Base-by-base conservation (phyloP, 1,140 invertebrate species). In the Atta colombica region DNA sequence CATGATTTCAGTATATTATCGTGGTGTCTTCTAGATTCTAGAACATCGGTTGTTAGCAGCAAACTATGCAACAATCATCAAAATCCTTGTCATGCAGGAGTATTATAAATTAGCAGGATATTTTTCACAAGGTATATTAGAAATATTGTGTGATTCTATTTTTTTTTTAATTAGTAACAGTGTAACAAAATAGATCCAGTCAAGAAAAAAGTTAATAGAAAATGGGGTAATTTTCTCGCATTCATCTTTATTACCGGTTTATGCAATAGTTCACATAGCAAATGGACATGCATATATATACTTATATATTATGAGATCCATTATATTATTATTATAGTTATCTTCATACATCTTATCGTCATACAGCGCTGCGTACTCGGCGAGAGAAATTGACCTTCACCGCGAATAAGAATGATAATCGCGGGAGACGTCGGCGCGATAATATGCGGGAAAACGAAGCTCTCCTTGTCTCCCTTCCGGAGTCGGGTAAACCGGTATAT, bases 401-500 rank as follows among this genome's bases (percentile, higher is more conserved):
- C 28, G 55, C 39, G 65, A 88, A 35, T 58, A 61, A 87, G 31
- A 60, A 69, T 72, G 74, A 72, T 14, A 80, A 53, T 61, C 63
- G 77, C 55, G 49, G 58, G 65, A 80, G 85, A 88, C 80, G 60
- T 16, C 12, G 63, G 74, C 45, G 75, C 51, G 35, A 69, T 65
- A 85, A 88, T 87, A 72, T 35, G 35, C 49, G 55, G 61, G 58
- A 75, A 74, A 61, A 35, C 55, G 53, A 21, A 77, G 87, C 84
- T 84, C 77, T 18, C 18, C 60, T 87, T 87, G 87, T 87, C 88
- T 75, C 25, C 28, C 51, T 61, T 77, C 63, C 39, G 25, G 49
- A 63, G 58, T 39, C 35, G 21, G 74, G 78, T 75, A 88, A 89
- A 89, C 88, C 88, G 88, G 88, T 89, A 89, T 88, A 81, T 88